phyloP scores from a whole-genome alignment of 2,888 invertebrate species.

The Tetrapedia diversipes region DNA sequence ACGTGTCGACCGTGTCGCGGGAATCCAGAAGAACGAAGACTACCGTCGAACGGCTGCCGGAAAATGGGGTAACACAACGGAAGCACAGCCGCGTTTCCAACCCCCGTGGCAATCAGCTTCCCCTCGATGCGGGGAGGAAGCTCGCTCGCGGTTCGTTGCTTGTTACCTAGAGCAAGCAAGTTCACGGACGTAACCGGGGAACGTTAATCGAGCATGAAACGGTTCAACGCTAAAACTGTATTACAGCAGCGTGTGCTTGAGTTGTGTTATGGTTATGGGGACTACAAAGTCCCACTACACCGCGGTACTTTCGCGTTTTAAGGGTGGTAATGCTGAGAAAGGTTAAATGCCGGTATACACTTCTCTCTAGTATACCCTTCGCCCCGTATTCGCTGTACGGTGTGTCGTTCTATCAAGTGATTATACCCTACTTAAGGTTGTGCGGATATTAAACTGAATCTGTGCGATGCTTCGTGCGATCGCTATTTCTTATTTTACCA shows the following conservation, averaged over 20 bases:
- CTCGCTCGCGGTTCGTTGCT: slow-evolving; percentile 49
- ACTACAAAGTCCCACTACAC: slow-evolving; percentile 15
- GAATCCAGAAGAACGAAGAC: slow-evolving; percentile 58
- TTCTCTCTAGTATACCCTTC: neutral
- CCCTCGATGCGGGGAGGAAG: slow-evolving; percentile 22
- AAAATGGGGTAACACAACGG: slow-evolving; percentile 51
- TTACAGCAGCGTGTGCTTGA: slow-evolving; percentile 1
- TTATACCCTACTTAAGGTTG: neutral
- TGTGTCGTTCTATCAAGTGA: neutral
- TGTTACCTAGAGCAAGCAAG: slow-evolving; percentile 19
- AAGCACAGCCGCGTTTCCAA: slow-evolving; percentile 36
- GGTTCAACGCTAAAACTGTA: slow-evolving; percentile 28
- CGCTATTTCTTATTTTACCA: neutral
- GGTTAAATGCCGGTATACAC: slow-evolving; percentile 12
- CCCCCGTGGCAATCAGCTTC: slow-evolving; percentile 35
- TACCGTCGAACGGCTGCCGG: slow-evolving; percentile 47
- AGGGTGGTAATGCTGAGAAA: neutral
- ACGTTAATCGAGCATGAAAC: slow-evolving; percentile 50
- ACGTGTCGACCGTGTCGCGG: slow-evolving; percentile 56
- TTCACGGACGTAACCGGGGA: slow-evolving; percentile 36
- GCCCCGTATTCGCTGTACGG: neutral
- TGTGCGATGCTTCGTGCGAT: too few relatives aligned
- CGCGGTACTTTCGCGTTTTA: slow-evolving; percentile 20
- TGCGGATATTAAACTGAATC: neutral
- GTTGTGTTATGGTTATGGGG: slow-evolving; percentile 20